Conservation (phyloP, 37 sponge, comb jelly and placozoan species). For the Ianthella basta region DNA sequence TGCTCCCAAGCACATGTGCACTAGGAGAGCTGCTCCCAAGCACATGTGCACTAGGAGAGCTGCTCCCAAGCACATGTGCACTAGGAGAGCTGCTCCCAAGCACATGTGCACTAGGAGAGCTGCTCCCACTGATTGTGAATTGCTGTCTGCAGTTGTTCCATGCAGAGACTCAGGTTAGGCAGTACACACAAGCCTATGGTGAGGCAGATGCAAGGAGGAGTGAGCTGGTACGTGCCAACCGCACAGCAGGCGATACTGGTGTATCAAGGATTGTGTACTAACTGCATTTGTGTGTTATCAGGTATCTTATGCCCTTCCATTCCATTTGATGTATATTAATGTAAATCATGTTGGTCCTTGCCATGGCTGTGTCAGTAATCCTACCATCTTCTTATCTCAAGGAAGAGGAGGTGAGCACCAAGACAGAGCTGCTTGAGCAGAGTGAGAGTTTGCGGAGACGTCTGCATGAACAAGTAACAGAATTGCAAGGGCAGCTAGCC, state of each 20-base stretch:
- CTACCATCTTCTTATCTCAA: too few relatives aligned
- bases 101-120: too few relatives aligned
- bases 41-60: too few relatives aligned
- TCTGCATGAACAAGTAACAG: slow-evolving; percentile 83
- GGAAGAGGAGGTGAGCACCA: slow-evolving; percentile 44
- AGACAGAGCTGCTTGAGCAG: slow-evolving; percentile 59
- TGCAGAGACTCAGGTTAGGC: slow-evolving; percentile 44
- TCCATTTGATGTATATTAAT: not conserved
- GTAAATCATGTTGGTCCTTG: too few relatives aligned
- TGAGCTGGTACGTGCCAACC: slow-evolving; percentile 44
- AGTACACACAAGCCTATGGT: slow-evolving; percentile 67
- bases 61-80: too few relatives aligned
- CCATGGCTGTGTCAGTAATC: too few relatives aligned
- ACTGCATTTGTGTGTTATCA: not conserved
- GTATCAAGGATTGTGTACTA: not conserved
- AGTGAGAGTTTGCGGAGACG: slow-evolving; percentile 82
- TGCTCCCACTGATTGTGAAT: too few relatives aligned
- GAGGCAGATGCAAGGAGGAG: slow-evolving; percentile 47
- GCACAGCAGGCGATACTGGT: not conserved
- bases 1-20: too few relatives aligned
- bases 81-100: too few relatives aligned
- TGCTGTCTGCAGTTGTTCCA: slow-evolving; percentile 48
- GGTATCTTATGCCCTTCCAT: not conserved
- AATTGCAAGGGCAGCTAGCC: slow-evolving; percentile 86
- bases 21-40: too few relatives aligned